A percentile compares a stretch with the other conserved stretches of the same genome.
These are phyloP conservation scores for Percopsis transmontana DNA, from an alignment of 2,113 vertebrate genomes.

Conservation along the genomic window DNA sequence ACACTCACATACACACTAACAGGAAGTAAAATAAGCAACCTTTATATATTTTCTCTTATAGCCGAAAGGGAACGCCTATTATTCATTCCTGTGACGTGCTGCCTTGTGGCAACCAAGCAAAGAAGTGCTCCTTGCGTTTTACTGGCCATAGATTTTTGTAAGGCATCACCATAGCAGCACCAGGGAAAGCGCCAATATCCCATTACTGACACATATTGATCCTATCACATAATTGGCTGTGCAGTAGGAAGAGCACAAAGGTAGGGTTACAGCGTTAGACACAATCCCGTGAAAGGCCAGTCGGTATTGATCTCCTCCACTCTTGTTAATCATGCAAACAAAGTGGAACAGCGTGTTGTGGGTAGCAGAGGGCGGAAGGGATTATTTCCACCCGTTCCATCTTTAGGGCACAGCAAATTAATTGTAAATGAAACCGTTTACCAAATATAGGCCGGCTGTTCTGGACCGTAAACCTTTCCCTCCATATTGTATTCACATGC, in stretches of 20 bases:
- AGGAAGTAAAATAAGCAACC: constrained; percentile 53
- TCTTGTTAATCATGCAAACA: constrained; percentile 74
- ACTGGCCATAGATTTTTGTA: constrained; percentile 35
- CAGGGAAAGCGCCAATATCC: constrained; percentile 60
- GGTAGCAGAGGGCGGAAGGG: constrained; percentile 39
- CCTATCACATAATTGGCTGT: constrained; percentile 72
- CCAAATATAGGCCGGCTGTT: not conserved
- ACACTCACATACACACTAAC: constrained; percentile 2
- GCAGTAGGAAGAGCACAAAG: constrained; percentile 59
- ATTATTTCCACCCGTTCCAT: constrained; percentile 47
- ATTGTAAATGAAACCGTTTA: constrained; percentile 4
- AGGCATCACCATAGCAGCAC: constrained; percentile 17
- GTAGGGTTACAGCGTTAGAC: constrained; percentile 63
- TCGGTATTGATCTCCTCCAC: constrained; percentile 66
- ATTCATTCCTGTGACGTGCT: constrained; percentile 19
- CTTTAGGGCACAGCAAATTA: constrained; percentile 8
- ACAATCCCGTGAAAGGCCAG: constrained; percentile 45
- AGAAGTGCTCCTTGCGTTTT: constrained; percentile 33
- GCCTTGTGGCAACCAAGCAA: constrained; percentile 28
- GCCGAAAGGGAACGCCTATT: constrained; percentile 39
- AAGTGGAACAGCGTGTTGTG: constrained; percentile 57
- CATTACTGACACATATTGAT: constrained; percentile 74
- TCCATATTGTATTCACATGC: not conserved
- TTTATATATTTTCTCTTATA: constrained; percentile 49
- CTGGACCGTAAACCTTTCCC: not conserved